Base-by-base conservation (phyloP, 2,888 invertebrate species). In the Chloroclysta siterata region DNA sequence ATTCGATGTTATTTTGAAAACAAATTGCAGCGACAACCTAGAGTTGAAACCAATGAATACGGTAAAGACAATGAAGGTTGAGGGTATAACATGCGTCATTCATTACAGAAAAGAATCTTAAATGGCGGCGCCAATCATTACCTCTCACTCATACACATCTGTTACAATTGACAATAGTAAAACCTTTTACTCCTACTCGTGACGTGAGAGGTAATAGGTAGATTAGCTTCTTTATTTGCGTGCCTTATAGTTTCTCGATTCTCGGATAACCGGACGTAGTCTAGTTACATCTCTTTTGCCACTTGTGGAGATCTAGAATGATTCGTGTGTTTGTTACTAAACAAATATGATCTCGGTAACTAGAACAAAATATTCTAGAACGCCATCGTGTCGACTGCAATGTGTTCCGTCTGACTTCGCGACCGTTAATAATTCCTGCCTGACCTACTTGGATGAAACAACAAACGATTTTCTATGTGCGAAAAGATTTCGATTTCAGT, bases 401-500 rank as follows among this genome's bases (percentile, higher is more conserved):
- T 71, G 67, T 72, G 69, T 74, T 69, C 63, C 57, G 55, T 72
- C 33, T 65, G 66, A 63, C 63, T 60, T 66, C 28, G 62, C 57
- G 51, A 74, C 74, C 78, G 75, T 71, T 75, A 72, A 77, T 77
- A 75, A 74, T 72, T 71, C 71, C 39, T 76, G 73, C 72, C 75
- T 74, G 60, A 79, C 67, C 33, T 36, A 29, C 33, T 75, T 77
- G 55, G 52, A 51, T 52, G 52, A 52, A 61, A 56, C 47, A 53
- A 63, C 63, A 63, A 60, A 59, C 53, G 15, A 58, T 53, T 54
- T 61, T 51, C n/a, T 22, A 42, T 33, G 53, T 53, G 62, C 55
- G 46, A 63, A 57, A 63, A 48, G 42, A 36, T 36, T 59, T 14
- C 1, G 10, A 51, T 44, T 50, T 46, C 17, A 33, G 17, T 44